These are phyloP conservation scores for Zophobas atratus DNA, from an alignment of 1,140 invertebrate genomes.

Conservation along the genomic window DNA sequence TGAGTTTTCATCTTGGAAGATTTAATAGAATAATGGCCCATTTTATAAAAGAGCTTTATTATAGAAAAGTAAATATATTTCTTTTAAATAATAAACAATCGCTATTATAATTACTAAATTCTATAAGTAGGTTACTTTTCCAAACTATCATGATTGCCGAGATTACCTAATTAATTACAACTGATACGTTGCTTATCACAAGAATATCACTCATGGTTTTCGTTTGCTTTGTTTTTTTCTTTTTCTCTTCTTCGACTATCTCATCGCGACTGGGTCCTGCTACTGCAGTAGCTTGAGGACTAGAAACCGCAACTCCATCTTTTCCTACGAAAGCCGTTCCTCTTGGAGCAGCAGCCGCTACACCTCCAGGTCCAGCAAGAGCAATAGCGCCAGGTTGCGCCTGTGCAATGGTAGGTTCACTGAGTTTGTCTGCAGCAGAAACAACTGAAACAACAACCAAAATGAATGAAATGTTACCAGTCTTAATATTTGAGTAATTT, in stretches of 20 bases:
- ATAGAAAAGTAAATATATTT: no score
- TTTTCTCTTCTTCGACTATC: not conserved
- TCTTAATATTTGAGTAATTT: not conserved
- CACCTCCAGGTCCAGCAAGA: slow-evolving; percentile 69
- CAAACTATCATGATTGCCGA: not conserved
- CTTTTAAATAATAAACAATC: no score
- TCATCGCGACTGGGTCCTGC: slow-evolving; percentile 63
- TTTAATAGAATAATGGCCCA: no score
- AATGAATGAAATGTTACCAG: not conserved
- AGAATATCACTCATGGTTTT: slow-evolving; percentile 5
- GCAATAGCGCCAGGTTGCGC: slow-evolving; percentile 69
- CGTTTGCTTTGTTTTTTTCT: slow-evolving; percentile 26
- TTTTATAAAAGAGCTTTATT: no score
- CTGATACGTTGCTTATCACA: slow-evolving; percentile 24
- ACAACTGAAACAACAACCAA: not conserved
- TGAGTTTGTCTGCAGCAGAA: slow-evolving; percentile 44
- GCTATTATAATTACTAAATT: no score
- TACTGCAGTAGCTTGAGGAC: slow-evolving; percentile 69
- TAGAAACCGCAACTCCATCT: slow-evolving; percentile 68
- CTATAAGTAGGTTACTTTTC: not conserved
- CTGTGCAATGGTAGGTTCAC: slow-evolving; percentile 67
- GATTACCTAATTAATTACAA: not conserved
- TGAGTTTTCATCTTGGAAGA: no score
- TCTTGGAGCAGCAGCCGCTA: slow-evolving; percentile 68
- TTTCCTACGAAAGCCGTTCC: slow-evolving; percentile 69